These are phyloP conservation scores for Neofelis nebulosa DNA, from an alignment of 2,113 vertebrate species.

Conservation along the genomic window DNA sequence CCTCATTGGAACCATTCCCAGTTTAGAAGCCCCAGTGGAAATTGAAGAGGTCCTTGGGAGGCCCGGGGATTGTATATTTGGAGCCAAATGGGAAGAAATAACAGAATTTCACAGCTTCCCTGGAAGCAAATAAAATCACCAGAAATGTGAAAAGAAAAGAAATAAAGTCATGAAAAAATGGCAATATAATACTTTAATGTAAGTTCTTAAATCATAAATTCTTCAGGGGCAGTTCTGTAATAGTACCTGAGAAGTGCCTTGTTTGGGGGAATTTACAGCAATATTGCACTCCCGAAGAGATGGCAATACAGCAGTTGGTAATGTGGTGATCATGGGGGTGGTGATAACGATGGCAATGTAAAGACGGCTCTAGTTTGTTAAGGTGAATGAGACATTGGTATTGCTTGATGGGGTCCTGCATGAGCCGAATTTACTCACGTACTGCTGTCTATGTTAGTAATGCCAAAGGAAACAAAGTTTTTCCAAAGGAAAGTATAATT, in stretches of 20 bases:
- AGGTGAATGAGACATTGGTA: not conserved
- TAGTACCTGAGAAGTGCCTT: not conserved
- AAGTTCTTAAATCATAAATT: not conserved
- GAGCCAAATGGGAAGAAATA: not conserved
- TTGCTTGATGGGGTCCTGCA: not conserved
- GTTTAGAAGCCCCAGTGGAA: not conserved
- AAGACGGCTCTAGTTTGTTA: not conserved
- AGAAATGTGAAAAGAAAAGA: slow-evolving; percentile 37
- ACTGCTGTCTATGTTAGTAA: not conserved
- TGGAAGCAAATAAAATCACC: slow-evolving; percentile 35
- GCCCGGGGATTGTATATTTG: not conserved
- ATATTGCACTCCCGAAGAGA: not conserved
- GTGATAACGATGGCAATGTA: too few species aligned
- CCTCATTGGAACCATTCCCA: not conserved
- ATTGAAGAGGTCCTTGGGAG: not conserved
- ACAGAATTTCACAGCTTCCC: not conserved
- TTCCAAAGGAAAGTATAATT: slow-evolving; percentile 34
- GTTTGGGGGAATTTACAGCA: not conserved
- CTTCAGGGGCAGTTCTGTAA: not conserved
- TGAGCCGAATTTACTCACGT: not conserved
- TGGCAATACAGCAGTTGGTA: not conserved
- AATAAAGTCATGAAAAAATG: not conserved
- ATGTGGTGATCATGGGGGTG: not conserved
- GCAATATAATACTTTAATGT: not conserved
- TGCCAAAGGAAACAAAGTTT: not conserved